These are phyloP conservation scores for Drosophila tsacasi DNA, from an alignment of 1,140 invertebrate genomes.

Conservation along the genomic window DNA sequence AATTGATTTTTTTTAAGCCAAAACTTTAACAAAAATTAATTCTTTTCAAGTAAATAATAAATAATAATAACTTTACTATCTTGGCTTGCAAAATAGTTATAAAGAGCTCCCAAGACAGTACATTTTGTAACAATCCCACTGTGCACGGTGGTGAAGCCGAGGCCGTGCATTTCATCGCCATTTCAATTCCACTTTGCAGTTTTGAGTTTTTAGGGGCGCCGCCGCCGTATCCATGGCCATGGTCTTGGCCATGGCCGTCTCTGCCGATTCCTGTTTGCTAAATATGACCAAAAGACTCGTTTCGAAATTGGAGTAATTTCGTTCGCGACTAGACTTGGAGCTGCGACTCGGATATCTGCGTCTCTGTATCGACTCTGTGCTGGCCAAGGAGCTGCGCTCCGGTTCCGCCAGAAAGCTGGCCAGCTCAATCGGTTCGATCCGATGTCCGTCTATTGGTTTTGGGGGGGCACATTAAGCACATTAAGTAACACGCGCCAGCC, in stretches of 20 bases:
- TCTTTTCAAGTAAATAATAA: not conserved
- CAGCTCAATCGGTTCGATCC: constrained; percentile 16
- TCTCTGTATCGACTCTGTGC: too few species aligned
- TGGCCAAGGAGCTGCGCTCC: constrained; percentile 22
- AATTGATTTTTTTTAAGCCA: too few species aligned
- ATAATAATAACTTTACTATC: too few species aligned
- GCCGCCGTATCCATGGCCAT: not conserved
- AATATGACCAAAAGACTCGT: constrained; percentile 81
- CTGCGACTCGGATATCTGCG: not conserved
- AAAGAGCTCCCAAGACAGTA: not conserved
- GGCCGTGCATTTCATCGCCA: constrained; percentile 80
- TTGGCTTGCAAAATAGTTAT: too few species aligned
- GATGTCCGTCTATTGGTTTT: constrained; percentile 29
- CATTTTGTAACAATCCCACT: constrained; percentile 13
- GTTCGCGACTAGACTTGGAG: constrained; percentile 43
- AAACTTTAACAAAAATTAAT: not conserved
- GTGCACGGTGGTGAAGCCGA: constrained; percentile 31
- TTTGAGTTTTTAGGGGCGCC: constrained; percentile 47
- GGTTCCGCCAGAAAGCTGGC: constrained; percentile 73
- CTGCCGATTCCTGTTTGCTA: constrained; percentile 79
- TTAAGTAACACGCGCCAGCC: constrained; percentile 72
- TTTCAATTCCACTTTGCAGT: constrained; percentile 75
- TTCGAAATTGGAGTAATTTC: constrained; percentile 85
- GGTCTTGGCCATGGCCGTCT: not conserved
- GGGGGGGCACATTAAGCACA: constrained; percentile 37